Evolutionary conservation across 2,797 vertebrate genomes (phyloP), one percentile per base, ranked within the genome.

Genomic region (Euthynnus affinis): DNA sequence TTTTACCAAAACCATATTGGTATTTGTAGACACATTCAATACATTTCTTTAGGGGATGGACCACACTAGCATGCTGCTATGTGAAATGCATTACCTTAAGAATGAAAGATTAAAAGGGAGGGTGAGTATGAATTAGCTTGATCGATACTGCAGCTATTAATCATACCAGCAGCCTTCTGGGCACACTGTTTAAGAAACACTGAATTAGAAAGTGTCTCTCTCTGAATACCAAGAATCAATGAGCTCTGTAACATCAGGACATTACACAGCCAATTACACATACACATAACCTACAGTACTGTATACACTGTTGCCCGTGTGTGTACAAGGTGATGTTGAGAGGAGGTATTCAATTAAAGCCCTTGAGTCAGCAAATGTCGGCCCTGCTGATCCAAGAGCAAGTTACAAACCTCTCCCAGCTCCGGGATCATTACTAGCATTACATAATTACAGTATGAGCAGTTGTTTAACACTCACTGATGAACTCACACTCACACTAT

Each of bases 221-320:
- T 15, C 25, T 71, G 37, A 66, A 48, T 27, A 40, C 49, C 32
- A 23, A 55, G 4, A 77, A 75, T 29, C 70, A 84, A 58, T 70
- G 2, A 71, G 59, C 40, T 52, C 46, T 57, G 40, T 25, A 48
- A 62, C 27, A 18, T n/a, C 12, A 7, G n/a, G 23, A 57, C 18
- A 65, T 85, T 74, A 61, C 51, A 44, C 73, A 78, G 37, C 23
- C 69, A 83, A 75, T 85, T 52, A 72, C 69, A 76, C 58, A 62
- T 20, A 55, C 51, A 81, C 32, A 48, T 12, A 32, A 59, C 49
- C 40, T 44, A 27, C 12, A 32, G 9, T 42, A n/a, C 18, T 49
- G 18, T 49, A 49, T 20, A 51, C 42, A 10, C 22, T 17, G 18
- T 27, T 44, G 44, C 55, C 78, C 44, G 37, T 71, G 32, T 70